These are phyloP conservation scores for Pomatorhinus ruficollis DNA, from an alignment of 2,113 vertebrate species.

Conservation along the genomic window DNA sequence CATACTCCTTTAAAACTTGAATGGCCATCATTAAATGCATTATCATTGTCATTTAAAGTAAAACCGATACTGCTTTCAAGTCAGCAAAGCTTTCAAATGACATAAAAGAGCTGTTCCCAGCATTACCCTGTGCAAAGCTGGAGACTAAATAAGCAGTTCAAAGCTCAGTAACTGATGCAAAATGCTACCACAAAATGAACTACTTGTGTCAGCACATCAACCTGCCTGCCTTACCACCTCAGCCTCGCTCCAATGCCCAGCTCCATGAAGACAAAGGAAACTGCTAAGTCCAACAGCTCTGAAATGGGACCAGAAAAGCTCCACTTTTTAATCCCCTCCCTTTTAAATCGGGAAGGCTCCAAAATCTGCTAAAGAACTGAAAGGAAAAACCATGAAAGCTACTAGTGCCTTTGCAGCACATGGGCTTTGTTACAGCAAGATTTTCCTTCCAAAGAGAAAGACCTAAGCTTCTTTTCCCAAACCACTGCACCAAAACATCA, in stretches of 20 bases:
- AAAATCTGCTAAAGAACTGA: background rate
- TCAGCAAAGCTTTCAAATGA: constrained; percentile 19
- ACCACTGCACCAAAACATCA: background rate
- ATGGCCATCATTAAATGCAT: background rate
- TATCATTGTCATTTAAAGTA: background rate
- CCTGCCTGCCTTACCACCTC: background rate
- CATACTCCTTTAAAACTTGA: background rate
- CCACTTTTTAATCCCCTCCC: background rate
- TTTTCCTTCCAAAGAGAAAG: background rate
- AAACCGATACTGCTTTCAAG: background rate
- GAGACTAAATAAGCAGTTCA: constrained; percentile 56
- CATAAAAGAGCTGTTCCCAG: constrained; percentile 32
- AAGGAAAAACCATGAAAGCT: background rate
- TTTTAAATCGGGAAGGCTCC: background rate
- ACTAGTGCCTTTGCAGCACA: background rate
- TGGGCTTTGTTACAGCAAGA: background rate
- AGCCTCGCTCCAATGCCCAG: background rate
- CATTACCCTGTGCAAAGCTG: constrained; percentile 48
- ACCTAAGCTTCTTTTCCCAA: background rate
- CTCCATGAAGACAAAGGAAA: background rate
- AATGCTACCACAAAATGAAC: background rate
- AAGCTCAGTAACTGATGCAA: constrained; percentile 47
- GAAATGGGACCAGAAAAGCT: background rate
- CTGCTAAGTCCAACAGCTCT: background rate
- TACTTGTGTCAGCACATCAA: constrained; percentile 1